These are phyloP conservation scores for Agelas oroides DNA, from an alignment of 37 sponge, comb jelly and placozoan species.

Conservation along the genomic window DNA sequence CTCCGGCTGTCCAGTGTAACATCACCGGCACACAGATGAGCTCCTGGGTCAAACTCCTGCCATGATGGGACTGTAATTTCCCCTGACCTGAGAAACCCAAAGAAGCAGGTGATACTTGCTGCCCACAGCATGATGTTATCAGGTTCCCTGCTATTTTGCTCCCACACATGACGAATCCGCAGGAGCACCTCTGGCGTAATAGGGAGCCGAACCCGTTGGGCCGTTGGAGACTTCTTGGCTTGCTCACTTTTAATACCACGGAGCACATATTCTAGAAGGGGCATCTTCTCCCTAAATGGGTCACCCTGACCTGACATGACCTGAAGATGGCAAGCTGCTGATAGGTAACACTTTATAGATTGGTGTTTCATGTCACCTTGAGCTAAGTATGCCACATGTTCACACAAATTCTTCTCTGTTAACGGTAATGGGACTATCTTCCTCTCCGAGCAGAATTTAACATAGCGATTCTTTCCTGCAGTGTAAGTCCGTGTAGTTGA, in stretches of 20 bases:
- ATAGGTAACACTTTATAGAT: slow-evolving; percentile 19
- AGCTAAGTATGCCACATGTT: background rate
- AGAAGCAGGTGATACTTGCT: too few species aligned
- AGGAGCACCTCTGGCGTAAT: background rate
- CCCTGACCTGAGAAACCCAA: too few species aligned
- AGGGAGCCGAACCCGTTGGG: background rate
- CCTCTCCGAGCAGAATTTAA: slow-evolving; percentile 6
- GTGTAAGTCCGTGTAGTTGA: slow-evolving; percentile 14
- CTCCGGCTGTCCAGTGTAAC: too few species aligned
- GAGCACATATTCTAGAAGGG: background rate
- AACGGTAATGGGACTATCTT: background rate
- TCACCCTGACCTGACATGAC: background rate
- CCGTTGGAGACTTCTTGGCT: background rate
- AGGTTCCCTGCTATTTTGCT: too few species aligned
- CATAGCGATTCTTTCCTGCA: slow-evolving; percentile 14
- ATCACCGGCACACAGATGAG: too few species aligned
- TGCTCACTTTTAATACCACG: slow-evolving; percentile 3
- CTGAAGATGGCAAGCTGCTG: background rate
- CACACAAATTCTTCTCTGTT: slow-evolving; percentile 5
- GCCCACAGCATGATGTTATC: too few species aligned
- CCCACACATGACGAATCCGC: background rate
- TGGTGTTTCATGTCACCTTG: background rate
- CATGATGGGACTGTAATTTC: too few species aligned
- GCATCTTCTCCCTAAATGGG: background rate
- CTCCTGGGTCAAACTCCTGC: too few species aligned